Evolutionary conservation across 2,113 vertebrate species (phyloP).

Genomic region (Halcyon malimbica): DNA sequence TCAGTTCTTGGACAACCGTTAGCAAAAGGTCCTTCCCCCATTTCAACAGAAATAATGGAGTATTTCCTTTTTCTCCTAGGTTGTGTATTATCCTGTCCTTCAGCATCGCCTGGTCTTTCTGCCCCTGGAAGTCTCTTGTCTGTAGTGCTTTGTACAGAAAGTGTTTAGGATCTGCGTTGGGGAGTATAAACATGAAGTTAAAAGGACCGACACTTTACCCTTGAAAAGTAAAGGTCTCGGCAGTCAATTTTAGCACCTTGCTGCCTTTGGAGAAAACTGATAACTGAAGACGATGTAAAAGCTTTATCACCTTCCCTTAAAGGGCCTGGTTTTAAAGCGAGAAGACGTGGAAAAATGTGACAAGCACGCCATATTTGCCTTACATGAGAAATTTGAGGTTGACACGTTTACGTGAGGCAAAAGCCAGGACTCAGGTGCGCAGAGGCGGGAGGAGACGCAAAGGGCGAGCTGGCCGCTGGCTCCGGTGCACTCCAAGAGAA

Average conservation of each 20-base stretch:
- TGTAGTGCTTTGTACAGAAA: background rate
- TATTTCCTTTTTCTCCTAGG: background rate
- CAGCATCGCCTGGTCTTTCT: background rate
- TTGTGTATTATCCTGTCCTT: background rate
- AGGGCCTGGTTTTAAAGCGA: background rate
- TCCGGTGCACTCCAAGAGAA: accelerated
- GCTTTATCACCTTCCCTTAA: background rate
- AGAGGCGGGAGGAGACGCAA: accelerated
- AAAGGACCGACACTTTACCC: background rate
- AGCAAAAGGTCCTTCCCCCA: background rate
- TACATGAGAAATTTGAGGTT: background rate
- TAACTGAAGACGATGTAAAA: background rate
- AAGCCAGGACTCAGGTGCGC: accelerated
- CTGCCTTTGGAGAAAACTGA: background rate
- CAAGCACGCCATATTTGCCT: background rate
- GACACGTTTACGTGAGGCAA: accelerated
- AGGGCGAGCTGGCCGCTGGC: accelerated
- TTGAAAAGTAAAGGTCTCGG: background rate
- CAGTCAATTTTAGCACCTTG: background rate
- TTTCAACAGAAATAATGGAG: background rate
- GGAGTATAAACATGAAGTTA: background rate
- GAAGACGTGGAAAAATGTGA: background rate
- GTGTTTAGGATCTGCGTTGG: background rate
- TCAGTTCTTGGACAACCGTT: background rate
- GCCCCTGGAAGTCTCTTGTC: background rate